Conservation (phyloP, 2,113 vertebrate species). For the Silurus meridionalis region DNA sequence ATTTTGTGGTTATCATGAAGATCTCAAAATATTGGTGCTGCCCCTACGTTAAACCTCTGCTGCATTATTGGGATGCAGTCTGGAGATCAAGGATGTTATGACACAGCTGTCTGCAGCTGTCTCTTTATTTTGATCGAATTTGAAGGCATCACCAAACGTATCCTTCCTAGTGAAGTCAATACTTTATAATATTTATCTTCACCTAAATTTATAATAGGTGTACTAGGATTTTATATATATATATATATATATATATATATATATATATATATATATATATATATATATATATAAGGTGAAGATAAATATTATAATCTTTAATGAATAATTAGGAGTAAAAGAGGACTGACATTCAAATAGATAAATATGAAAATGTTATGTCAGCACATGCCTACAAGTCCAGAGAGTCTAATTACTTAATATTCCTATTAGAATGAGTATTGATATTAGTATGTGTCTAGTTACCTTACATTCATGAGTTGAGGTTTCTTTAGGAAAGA, state of each 20-base stretch:
- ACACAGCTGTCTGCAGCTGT: constrained; percentile 64
- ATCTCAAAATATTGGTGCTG: background rate
- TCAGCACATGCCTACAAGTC: background rate
- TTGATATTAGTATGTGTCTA: background rate
- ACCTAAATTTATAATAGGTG: too few relatives aligned
- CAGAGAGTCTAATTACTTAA: background rate
- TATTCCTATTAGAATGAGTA: background rate
- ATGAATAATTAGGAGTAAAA: background rate
- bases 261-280: too few relatives aligned
- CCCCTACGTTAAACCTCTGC: background rate
- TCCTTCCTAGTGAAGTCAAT: background rate
- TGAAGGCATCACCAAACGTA: background rate
- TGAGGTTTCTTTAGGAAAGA: background rate
- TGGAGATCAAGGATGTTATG: background rate
- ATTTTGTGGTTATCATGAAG: background rate
- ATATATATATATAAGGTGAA: too few relatives aligned
- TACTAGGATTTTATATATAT: too few relatives aligned
- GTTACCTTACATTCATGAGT: background rate
- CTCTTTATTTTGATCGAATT: constrained; percentile 36
- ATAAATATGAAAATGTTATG: background rate
- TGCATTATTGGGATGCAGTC: background rate
- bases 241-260: too few relatives aligned
- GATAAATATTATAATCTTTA: background rate
- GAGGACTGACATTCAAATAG: background rate
- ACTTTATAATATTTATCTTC: background rate